phyloP scores from a whole-genome alignment of 2,113 vertebrate species.

The Neoarius graeffei region DNA sequence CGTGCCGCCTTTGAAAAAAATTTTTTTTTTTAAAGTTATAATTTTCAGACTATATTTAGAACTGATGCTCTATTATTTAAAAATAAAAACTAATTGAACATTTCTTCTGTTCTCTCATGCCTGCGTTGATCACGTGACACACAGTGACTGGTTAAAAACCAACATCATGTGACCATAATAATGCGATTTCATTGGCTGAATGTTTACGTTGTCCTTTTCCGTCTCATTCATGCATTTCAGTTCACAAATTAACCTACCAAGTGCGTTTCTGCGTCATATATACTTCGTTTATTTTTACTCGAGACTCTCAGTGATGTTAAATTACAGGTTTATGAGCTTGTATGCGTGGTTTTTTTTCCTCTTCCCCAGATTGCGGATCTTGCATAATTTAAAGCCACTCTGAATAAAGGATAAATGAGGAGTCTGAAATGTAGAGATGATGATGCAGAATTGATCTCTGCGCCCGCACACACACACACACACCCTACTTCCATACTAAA shows the following conservation, averaged over 20 bases:
- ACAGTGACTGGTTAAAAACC: not conserved
- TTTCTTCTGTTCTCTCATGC: not conserved
- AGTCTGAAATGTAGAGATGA: not conserved
- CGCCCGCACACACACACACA: conserved; percentile 5
- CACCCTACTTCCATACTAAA: not conserved
- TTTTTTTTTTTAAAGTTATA: not conserved
- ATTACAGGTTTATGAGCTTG: not conserved
- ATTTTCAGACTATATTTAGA: not conserved
- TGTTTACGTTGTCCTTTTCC: not conserved
- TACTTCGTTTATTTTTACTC: not conserved
- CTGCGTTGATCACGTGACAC: not conserved
- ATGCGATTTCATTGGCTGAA: not conserved
- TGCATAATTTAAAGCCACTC: conserved; percentile 28
- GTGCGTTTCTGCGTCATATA: not conserved
- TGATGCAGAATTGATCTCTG: conserved; percentile 21
- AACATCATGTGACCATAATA: not conserved
- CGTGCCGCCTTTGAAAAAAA: too few relatives aligned
- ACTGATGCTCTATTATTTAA: too few relatives aligned
- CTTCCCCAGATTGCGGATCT: not conserved
- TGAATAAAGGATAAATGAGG: not conserved
- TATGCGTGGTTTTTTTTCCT: too few relatives aligned
- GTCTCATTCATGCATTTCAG: not conserved
- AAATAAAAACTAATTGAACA: not conserved
- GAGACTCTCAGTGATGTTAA: not conserved
- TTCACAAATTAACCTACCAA: not conserved